Evolutionary conservation across 2,888 invertebrate genomes (phyloP), one percentile per base, ranked within the genome.

Genomic region (Chymomyza caudatula): DNA sequence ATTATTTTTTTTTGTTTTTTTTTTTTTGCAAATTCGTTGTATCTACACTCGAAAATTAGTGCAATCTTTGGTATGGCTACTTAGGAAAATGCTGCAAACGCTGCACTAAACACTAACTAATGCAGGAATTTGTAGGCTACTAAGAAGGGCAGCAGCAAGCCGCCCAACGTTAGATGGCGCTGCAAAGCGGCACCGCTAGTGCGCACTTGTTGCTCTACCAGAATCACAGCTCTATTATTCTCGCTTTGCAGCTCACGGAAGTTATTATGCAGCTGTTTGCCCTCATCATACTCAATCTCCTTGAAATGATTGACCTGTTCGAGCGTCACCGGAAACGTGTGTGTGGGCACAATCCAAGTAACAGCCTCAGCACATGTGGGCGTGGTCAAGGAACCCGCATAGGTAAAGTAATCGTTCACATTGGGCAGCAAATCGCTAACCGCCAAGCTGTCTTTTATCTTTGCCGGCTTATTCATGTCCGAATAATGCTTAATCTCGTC

Each of bases 361-460:
- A 95, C 94, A 0, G 92, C 92, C 87, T 96, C 95, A 59, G 93
- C 92, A 86, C 95, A 96, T 3, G 85, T 91, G 8, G 95, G 95
- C 0, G 95, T 95, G 2, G 95, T 95, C 71, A 96, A 90, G 0
- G 95, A 95, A 0, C 95, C 95, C 1, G 92, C 90, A 84, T 95
- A 95, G 23, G 94, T 92, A 65, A 90, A 86, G 88, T 92, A 95
- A 83, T 92, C 94, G 0, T 89, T 88, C 19, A 90, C 89, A 20
- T 91, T 89, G 4, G 94, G 93, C 44, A 95, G 78, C 59, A 95
- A 91, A 51, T 90, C 88, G 2, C 75, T 71, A 2, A 90, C 77
- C 0, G 77, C 79, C 59, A 90, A 56, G 29, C 81, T 73, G 6
- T 84, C 76, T 8, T 83, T 80, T 51, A 88, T 71, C 2, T 65